A percentile compares a stretch with the other conserved stretches of the same genome.
These are phyloP conservation scores for Fundulus diaphanus DNA, from an alignment of 2,797 vertebrate genomes.

Conservation along the genomic window DNA sequence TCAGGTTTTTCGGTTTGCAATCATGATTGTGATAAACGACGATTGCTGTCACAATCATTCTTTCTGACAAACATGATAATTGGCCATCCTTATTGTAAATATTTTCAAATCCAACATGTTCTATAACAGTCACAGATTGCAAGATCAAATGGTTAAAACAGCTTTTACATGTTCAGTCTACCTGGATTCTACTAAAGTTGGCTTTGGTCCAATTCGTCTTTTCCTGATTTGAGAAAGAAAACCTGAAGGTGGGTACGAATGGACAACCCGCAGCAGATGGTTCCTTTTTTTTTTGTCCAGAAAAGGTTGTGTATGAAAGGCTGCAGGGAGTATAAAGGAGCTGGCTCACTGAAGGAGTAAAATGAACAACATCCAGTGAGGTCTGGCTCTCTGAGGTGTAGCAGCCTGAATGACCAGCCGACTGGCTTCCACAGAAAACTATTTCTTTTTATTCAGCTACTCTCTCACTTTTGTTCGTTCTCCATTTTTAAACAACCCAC, in stretches of 20 bases:
- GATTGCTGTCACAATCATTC: background rate
- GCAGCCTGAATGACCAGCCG: background rate
- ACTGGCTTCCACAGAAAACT: background rate
- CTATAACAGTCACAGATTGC: too few relatives aligned
- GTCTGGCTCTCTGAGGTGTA: background rate
- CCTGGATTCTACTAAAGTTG: background rate
- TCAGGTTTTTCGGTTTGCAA: background rate
- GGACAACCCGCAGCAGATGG: background rate
- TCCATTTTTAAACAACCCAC: background rate
- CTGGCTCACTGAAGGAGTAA: background rate
- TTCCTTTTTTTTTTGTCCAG: background rate
- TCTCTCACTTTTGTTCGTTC: background rate
- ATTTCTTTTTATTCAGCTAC: background rate
- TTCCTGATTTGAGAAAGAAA: background rate
- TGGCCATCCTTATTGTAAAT: background rate
- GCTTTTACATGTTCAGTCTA: background rate
- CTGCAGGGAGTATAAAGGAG: background rate
- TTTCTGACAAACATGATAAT: background rate
- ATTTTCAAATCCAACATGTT: background rate
- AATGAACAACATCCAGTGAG: background rate
- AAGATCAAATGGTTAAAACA: too few relatives aligned
- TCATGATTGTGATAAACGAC: background rate
- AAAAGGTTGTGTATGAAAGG: background rate
- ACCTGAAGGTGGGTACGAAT: background rate
- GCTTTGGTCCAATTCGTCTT: background rate